phyloP scores from a whole-genome alignment of 1,140 invertebrate genomes.

The Brachystomella parvula region DNA sequence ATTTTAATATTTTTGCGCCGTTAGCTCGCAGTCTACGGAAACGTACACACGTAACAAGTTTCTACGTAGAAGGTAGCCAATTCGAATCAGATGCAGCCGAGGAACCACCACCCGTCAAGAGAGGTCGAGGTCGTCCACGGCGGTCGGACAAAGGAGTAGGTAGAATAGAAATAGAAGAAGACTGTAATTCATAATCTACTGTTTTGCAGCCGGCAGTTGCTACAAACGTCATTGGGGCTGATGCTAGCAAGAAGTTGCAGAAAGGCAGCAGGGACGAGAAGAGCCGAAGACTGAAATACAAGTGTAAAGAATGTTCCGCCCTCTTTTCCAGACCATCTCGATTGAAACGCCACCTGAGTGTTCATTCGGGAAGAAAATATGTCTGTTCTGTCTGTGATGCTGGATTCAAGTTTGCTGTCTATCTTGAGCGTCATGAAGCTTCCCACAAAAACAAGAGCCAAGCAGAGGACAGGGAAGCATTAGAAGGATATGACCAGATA shows the following conservation, averaged over 20 bases:
- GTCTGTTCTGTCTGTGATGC: not conserved
- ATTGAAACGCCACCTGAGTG: not conserved
- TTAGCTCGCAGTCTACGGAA: not conserved
- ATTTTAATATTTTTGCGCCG: too few species aligned
- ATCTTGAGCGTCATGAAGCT: conserved; percentile 1
- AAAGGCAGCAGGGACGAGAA: too few species aligned
- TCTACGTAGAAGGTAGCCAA: too few species aligned
- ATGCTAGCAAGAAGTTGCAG: too few species aligned
- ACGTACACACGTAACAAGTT: not conserved
- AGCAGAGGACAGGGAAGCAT: not conserved
- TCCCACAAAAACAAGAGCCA: not conserved
- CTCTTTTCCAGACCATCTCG: not conserved
- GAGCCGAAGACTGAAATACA: not conserved
- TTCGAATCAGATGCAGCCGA: too few species aligned
- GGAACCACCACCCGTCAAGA: not conserved
- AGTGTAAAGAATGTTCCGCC: not conserved
- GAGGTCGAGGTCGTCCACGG: not conserved
- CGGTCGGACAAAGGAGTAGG: too few species aligned
- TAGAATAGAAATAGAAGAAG: too few species aligned
- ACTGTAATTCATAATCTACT: too few species aligned
- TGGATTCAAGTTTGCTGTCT: not conserved
- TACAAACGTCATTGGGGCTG: too few species aligned
- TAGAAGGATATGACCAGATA: not conserved
- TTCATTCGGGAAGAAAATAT: not conserved
- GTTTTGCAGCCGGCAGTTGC: too few species aligned